Base-by-base conservation (phyloP, 2,888 invertebrate genomes). In the Drosophila infuscata region DNA sequence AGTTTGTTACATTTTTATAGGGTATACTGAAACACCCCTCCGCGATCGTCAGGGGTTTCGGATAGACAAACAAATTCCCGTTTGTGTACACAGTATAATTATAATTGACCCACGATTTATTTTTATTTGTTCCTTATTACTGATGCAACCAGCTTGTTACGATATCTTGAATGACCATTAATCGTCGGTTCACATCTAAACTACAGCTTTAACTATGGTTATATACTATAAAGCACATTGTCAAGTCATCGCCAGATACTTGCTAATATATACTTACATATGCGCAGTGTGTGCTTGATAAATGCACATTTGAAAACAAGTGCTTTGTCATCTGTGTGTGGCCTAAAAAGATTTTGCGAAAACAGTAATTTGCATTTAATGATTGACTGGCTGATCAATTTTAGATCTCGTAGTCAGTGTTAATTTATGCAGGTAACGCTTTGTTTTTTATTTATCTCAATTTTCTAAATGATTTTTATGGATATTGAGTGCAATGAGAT, bases 181-280 rank as follows among this genome's bases (percentile, higher is more conserved):
- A 62, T 36, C 30, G 29, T 52, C 51, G 48, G 48, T 66, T 63
- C 62, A 38, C 61, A 72, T 35, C 29, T 52, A 36, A 12, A 36
- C 11, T 52, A n/a, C 30, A 8, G 36, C 12, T 17, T 48, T n/a
- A 32, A 51, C 25, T 30, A 8, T 15, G 7, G n/a, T 43, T 60
- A 12, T 49, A 41, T 38, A n/a, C 32, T 36, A 30, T 17, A 46
- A 30, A 41, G 32, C 12, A 66, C 32, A 63, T 53, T 78, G 61
- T 52, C 76, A 60, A 79, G 73, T 79, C 79, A 79, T 76, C 17
- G 67, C 9, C 54, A 70, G 51, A 38, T 68, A 58, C 54, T 38
- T 67, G 48, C 48, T 32, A 61, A 54, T 33, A 53, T 61, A 12
- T 20, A 52, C 12, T 11, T 29, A 43, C 15, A 49, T 33, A 46